A percentile compares a stretch with the other conserved stretches of the same genome.
phyloP scores from a whole-genome alignment of 1,140 invertebrate genomes.

The Geopemphigus sp. region DNA sequence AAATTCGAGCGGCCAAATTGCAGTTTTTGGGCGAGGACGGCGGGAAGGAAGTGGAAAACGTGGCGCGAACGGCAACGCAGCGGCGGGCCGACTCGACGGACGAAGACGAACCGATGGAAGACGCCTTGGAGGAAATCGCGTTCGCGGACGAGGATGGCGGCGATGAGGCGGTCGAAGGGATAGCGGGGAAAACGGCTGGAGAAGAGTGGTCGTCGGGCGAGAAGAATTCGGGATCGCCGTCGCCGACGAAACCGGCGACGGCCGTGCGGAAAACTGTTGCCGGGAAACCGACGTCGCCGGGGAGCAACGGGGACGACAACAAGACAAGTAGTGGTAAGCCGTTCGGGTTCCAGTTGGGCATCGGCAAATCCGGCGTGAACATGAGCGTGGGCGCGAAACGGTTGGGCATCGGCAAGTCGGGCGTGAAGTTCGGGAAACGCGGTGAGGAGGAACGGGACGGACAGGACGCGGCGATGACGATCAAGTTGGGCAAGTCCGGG shows the following conservation, averaged over 20 bases:
- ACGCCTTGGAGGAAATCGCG: not conserved
- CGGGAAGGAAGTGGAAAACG: too few relatives aligned
- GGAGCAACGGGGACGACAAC: not conserved
- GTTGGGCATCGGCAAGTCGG: not conserved
- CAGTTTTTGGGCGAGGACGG: too few relatives aligned
- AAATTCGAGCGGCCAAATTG: too few relatives aligned
- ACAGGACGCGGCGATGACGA: not conserved
- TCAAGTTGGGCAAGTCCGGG: not conserved
- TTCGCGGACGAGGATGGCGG: not conserved
- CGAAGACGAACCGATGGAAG: not conserved
- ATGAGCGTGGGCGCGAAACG: slow-evolving; percentile 3
- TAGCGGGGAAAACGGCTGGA: too few relatives aligned
- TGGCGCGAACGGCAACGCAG: too few relatives aligned
- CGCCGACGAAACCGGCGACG: not conserved
- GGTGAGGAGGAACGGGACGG: not conserved
- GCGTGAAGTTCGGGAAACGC: not conserved
- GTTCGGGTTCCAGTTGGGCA: not conserved
- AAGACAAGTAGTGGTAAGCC: too few relatives aligned
- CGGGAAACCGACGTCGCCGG: not conserved
- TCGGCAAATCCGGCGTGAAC: slow-evolving; percentile 4
- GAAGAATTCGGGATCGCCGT: too few relatives aligned
- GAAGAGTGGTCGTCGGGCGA: too few relatives aligned
- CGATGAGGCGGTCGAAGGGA: too few relatives aligned
- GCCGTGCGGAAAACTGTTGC: not conserved
- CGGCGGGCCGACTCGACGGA: too few relatives aligned